Base-by-base conservation (phyloP, 2,797 vertebrate species). In the Hirundo rustica region DNA sequence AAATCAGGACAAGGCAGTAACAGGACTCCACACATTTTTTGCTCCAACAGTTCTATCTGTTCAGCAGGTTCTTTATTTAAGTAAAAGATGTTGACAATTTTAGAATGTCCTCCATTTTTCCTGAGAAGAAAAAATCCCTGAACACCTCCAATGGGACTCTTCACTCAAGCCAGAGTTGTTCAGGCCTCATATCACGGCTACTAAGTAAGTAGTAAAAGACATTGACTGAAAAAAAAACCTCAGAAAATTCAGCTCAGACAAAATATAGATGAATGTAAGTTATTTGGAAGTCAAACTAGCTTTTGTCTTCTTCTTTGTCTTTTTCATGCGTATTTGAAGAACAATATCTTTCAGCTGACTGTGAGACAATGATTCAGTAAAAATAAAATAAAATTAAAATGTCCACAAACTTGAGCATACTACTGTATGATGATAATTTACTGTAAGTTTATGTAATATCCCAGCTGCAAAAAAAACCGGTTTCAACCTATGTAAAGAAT, bases 401-500 rank as follows among this genome's bases (percentile, higher is more conserved):
- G 3, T 81, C 16, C 8, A 20, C 6, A 73, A 47, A 90, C 2
- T 64, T 77, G 10, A 89, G 13, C 16, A 54, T 53, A 30, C 7
- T 72, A 22, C 40, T 45, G 0, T 45, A 32, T 57, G 50, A 50
- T n/a, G 23, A 71, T 65, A 64, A 87, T 77, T 85, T 85, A 42
- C 26, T 74, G n/a, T 66, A 89, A 85, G 9, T 34, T 96, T 93
- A 76, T 65, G 61, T 9, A 6, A 58, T 85, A 78, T 47, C 85
- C 58, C 72, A 65, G 38, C 32, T 71, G 11, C 60, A 86, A 89
- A 93, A 93, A 88, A 42, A 87, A 75, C 95, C 85, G 92, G 15
- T 96, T 93, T 76, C 44, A 77, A 92, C 27, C 36, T 62, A 80
- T 22, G 30, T 50, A 58, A 51, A 74, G 30, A 44, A 44, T 36